phyloP scores from a whole-genome alignment of 2,797 vertebrate genomes.

The Valencia hispanica region DNA sequence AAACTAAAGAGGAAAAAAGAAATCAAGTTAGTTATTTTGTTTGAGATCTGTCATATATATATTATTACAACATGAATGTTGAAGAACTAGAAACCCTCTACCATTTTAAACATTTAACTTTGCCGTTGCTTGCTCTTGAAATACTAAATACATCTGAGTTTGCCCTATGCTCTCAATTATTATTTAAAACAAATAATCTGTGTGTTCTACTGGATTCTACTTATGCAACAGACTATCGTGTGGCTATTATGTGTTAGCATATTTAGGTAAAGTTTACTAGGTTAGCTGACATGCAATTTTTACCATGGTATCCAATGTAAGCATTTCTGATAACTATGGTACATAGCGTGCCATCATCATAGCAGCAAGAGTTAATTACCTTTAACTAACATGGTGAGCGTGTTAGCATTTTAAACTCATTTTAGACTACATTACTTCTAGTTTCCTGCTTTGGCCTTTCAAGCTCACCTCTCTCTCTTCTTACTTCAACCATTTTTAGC shows the following conservation, averaged over 20 bases:
- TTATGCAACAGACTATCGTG: neutral
- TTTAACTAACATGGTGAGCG: neutral
- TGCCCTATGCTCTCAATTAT: constrained; percentile 23
- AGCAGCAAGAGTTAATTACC: neutral
- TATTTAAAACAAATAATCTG: neutral
- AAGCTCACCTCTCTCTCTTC: neutral
- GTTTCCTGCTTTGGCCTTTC: constrained; percentile 1
- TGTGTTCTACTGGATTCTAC: neutral
- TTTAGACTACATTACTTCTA: too few relatives aligned
- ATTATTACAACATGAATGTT: neutral
- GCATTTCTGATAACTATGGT: neutral
- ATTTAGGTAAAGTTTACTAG: neutral
- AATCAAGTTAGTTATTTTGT: neutral
- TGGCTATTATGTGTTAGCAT: neutral
- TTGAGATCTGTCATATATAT: neutral
- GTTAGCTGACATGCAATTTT: neutral
- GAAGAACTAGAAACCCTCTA: constrained; percentile 5
- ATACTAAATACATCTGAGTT: constrained; percentile 68
- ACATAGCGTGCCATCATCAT: neutral
- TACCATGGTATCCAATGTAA: neutral
- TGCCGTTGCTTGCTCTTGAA: constrained; percentile 59
- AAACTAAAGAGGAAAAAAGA: neutral
- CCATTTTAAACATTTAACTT: constrained; percentile 57
- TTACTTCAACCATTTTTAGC: neutral
- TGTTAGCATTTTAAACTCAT: neutral